These are phyloP conservation scores for Brachionus rubens DNA, from an alignment of 1,140 invertebrate genomes.

Conservation along the genomic window DNA sequence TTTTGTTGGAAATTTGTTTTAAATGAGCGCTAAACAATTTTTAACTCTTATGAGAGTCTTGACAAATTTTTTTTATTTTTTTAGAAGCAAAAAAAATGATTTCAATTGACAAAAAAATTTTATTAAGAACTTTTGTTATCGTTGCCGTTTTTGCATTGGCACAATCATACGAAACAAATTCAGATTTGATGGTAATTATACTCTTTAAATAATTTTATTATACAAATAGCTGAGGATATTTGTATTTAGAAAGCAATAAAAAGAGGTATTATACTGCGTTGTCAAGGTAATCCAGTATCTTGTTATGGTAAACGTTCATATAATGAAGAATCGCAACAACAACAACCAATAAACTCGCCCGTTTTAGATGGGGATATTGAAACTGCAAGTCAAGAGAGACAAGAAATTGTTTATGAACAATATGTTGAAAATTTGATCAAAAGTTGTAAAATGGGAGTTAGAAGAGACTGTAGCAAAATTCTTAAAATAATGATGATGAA, in stretches of 20 bases:
- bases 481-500: slow-evolving; percentile 44
- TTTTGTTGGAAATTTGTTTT: no score
- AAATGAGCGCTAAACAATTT: no score
- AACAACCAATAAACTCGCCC: neutral
- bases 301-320: slow-evolving; percentile 42
- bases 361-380: slow-evolving; percentile 9
- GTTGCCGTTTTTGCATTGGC: neutral
- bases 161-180: slow-evolving; percentile 9
- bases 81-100: neutral
- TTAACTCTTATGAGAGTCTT: neutral
- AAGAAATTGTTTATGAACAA: slow-evolving; percentile 29
- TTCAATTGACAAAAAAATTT: neutral
- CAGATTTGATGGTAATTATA: slow-evolving; percentile 9
- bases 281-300: slow-evolving; percentile 46
- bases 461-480: slow-evolving; percentile 25
- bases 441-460: neutral
- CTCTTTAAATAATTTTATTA: neutral
- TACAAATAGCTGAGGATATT: neutral
- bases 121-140: neutral
- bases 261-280: slow-evolving; percentile 31
- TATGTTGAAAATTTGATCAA: slow-evolving; percentile 20
- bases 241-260: slow-evolving; percentile 26
- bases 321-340: no score
- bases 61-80: neutral
- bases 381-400: slow-evolving; percentile 21